Evolutionary conservation across 2,888 invertebrate genomes (phyloP), one percentile per base, ranked within the genome.

Genomic region (Sialis lutaria): DNA sequence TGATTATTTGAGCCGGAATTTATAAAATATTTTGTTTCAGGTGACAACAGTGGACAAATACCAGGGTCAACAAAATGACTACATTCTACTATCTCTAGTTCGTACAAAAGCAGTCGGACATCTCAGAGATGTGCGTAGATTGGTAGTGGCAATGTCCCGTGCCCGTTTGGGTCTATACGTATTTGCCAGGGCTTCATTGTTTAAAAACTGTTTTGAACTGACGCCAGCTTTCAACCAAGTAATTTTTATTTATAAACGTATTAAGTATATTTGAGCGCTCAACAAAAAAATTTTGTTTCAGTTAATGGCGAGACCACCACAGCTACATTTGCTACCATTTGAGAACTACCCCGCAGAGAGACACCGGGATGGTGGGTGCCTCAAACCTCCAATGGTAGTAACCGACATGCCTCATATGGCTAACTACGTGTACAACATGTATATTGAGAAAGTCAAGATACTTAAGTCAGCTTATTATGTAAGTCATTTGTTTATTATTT

Each of bases 61-160:
- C 65, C 98, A 99, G 62, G 98, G 98, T 48, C 98, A 99, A 61
- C 98, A 99, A 67, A 99, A 99, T 66, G 98, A 99, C 67, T 93
- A 90, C 59, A 93, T 99, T 50, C 73, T 99, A 10, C 74, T 99
- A 44, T 98, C 97, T 0, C 68, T 99, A 42, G 98, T 99, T 22
- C 77, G 96, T 51, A 97, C 97, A 0, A 83, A 83, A 60, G 89
- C 92, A 1, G 96, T 98, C n/a, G 98, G 98, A 35, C 98, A 98
- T 71, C 74, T 98, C 52, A 73, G 97, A 33, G 98, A 98, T 69
- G 88, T 97, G 1, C 75, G 98, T 6, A 84, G 98, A 60, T 75
- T 98, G 51, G 86, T 99, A 40, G 98, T 99, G 4, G 98, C 98
- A 4, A 90, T 98, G 78, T 98, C 97, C 46, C 78, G 98, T 57